Conservation (phyloP, 92 coral and sea anemone genomes). For the Siderastrea siderea region DNA sequence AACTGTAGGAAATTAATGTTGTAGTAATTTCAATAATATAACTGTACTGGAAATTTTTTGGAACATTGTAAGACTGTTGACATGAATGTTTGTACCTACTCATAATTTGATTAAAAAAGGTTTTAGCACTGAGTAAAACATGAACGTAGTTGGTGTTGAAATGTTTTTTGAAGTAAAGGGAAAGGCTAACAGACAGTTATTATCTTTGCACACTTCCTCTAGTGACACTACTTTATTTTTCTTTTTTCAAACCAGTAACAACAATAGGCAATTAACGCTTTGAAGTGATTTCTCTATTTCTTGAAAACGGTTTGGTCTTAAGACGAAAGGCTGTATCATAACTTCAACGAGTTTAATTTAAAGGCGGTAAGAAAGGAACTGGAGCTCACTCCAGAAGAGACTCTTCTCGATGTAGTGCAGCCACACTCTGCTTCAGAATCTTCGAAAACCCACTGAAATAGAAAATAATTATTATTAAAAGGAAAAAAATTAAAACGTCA, state of each 20-base stretch:
- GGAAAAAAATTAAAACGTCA: not conserved
- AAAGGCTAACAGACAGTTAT: too few species aligned
- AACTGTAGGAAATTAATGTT: too few species aligned
- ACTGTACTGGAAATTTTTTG: too few species aligned
- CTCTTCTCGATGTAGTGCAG: conserved; percentile 70
- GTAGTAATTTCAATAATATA: too few species aligned
- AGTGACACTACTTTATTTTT: not conserved
- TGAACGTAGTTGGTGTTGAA: not conserved
- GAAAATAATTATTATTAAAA: not conserved
- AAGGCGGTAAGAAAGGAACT: not conserved
- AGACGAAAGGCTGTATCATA: too few species aligned
- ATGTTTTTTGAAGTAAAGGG: too few species aligned
- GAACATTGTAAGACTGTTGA: too few species aligned
- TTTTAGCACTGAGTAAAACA: not conserved
- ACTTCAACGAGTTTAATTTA: too few species aligned
- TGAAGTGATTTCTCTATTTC: too few species aligned
- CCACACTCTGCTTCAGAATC: conserved; percentile 84
- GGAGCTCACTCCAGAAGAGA: conserved; percentile 37
- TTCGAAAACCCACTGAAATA: conserved; percentile 87
- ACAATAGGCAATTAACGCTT: not conserved
- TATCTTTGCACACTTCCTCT: not conserved
- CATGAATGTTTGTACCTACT: too few species aligned
- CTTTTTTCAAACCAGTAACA: too few species aligned
- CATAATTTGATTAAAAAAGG: too few species aligned
- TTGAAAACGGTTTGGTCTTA: not conserved